Percentiles rank a stretch among this genome's conserved stretches.
These are phyloP conservation scores for Pterocles gutturalis DNA, from an alignment of 2,113 vertebrate species.

Conservation along the genomic window DNA sequence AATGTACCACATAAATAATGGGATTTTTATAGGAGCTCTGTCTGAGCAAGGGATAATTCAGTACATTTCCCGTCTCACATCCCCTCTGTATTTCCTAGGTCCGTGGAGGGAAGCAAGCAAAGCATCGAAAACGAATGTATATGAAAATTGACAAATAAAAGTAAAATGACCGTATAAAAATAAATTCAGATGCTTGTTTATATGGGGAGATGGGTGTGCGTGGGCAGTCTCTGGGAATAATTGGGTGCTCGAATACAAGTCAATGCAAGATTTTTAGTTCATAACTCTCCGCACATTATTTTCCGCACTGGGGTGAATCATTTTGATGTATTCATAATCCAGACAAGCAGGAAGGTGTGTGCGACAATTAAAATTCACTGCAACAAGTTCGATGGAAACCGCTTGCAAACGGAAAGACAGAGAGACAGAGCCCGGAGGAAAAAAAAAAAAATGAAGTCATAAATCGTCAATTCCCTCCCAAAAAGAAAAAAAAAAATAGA, in stretches of 20 bases:
- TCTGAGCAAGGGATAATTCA: neutral
- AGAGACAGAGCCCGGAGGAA: neutral
- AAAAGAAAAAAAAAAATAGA: accelerated
- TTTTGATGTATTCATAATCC: neutral
- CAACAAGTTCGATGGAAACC: neutral
- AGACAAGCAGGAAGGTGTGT: neutral
- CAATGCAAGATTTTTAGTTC: neutral
- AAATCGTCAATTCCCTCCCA: accelerated
- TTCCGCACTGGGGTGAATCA: neutral
- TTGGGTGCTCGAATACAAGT: neutral
- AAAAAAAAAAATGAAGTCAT: neutral
- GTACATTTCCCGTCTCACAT: neutral
- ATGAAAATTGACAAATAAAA: neutral
- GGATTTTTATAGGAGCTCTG: neutral
- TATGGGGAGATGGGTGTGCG: neutral
- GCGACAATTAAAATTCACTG: neutral
- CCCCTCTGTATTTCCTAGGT: neutral
- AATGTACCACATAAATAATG: neutral
- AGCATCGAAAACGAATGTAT: neutral
- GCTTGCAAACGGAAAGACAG: neutral
- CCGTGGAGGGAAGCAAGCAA: neutral
- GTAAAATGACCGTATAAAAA: neutral
- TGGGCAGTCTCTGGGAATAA: neutral
- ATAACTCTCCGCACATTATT: neutral
- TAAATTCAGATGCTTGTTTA: neutral